Percentiles rank a stretch among this genome's conserved stretches.
phyloP scores from a whole-genome alignment of 2,888 invertebrate genomes.

The Lycophotia porphyrea region DNA sequence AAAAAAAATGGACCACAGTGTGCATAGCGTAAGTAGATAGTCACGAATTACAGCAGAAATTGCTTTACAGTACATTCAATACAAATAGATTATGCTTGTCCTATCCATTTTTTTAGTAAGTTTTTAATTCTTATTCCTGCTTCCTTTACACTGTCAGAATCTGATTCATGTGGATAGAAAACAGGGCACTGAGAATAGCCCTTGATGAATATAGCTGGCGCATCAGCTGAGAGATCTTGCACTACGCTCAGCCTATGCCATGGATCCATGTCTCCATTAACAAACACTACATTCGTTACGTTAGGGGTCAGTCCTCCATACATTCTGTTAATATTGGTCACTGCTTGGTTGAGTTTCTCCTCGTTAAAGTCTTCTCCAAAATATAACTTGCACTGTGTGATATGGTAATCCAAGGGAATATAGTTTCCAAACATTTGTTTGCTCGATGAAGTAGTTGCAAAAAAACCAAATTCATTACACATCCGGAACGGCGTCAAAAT shows the following conservation, averaged over 20 bases:
- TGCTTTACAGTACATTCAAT: no score
- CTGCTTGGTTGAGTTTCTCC: slow-evolving; percentile 75
- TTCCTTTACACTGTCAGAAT: background rate
- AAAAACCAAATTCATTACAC: no score
- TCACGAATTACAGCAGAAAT: no score
- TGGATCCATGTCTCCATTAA: slow-evolving; percentile 8
- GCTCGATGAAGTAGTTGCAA: slow-evolving; percentile 84
- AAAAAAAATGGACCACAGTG: no score
- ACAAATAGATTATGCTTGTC: background rate
- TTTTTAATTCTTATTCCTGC: background rate
- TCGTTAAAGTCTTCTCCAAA: slow-evolving; percentile 83
- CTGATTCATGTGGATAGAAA: background rate
- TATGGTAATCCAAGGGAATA: no score
- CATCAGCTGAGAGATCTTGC: slow-evolving; percentile 5
- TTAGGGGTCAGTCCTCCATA: slow-evolving; percentile 87
- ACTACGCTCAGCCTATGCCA: background rate
- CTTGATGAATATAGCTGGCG: background rate
- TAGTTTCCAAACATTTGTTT: slow-evolving; percentile 89
- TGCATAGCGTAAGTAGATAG: no score
- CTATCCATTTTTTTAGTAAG: slow-evolving; percentile 1
- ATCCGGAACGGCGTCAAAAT: no score
- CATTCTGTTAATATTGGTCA: slow-evolving; percentile 83
- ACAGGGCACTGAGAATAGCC: background rate
- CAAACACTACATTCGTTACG: slow-evolving; percentile 78
- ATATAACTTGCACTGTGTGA: slow-evolving; percentile 35